A percentile compares a stretch with the other conserved stretches of the same genome.
Conservation (phyloP, 2,113 vertebrate genomes). For the Rhagologus leucostigma region DNA sequence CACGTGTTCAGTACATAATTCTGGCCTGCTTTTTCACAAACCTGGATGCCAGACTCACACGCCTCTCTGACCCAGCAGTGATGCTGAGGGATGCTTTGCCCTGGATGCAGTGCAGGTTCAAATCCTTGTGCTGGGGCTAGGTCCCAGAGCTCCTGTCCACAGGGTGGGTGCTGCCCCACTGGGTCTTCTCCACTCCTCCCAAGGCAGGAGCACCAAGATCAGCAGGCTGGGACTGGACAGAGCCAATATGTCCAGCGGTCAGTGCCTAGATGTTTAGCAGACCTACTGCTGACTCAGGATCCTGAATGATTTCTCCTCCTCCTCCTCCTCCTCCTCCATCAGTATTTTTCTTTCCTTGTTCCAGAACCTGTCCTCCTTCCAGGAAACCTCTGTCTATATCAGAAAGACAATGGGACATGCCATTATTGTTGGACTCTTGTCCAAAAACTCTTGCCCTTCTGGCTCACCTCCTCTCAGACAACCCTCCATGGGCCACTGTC, state of each 20-base stretch:
- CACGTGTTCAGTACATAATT: fast-evolving
- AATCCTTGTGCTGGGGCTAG: fast-evolving
- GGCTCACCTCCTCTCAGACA: not conserved
- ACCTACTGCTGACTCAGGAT: not conserved
- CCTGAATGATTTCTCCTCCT: not conserved
- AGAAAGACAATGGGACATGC: not conserved
- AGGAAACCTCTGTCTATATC: slow-evolving; percentile 19
- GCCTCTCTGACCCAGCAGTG: not conserved
- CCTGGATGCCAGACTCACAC: fast-evolving
- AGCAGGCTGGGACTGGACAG: not conserved
- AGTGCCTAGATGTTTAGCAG: not conserved
- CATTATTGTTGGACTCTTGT: not conserved
- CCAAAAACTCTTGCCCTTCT: not conserved
- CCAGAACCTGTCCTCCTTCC: not conserved
- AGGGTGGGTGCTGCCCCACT: fast-evolving
- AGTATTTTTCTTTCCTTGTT: not conserved
- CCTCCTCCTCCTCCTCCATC: not conserved
- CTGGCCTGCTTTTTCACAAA: not conserved
- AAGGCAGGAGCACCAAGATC: not conserved
- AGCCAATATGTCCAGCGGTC: fast-evolving
- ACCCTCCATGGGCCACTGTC: not conserved
- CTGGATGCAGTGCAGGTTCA: not conserved
- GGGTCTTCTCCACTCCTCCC: not conserved
- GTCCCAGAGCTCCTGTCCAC: not conserved
- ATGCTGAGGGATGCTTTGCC: not conserved